Percentiles rank a stretch among this genome's conserved stretches.
These are phyloP conservation scores for Conchocele bisecta DNA, from an alignment of 2,888 invertebrate genomes.

Conservation along the genomic window DNA sequence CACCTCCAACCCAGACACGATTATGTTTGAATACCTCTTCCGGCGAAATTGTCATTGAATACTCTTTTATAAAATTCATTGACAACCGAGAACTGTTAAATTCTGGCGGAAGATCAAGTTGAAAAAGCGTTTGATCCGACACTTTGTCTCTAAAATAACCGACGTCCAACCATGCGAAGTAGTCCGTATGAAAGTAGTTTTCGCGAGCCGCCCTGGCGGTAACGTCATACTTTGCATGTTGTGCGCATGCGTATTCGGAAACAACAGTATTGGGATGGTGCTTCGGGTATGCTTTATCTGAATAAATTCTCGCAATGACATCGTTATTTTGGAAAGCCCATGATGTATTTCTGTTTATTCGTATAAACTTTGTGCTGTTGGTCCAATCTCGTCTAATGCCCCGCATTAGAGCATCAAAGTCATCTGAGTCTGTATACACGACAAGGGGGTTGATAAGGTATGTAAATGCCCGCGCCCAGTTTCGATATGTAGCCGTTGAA, in stretches of 20 bases:
- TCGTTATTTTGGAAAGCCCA: conserved; percentile 56
- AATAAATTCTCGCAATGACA: conserved; percentile 40
- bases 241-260: conserved; percentile 59
- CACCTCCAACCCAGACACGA: conserved; percentile 61
- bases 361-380: conserved; percentile 48
- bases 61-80: conserved; percentile 21
- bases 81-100: conserved; percentile 14
- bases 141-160: conserved; percentile 59
- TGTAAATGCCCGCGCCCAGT: conserved; percentile 40
- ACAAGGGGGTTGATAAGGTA: conserved; percentile 51
- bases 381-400: conserved; percentile 20
- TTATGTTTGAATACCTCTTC: conserved; percentile 49
- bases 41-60: conserved; percentile 1
- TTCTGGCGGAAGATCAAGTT: conserved; percentile 22
- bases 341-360: conserved; percentile 35
- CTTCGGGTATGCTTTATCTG: conserved; percentile 57
- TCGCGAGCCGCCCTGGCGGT: conserved; percentile 42
- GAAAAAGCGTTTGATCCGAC: conserved; percentile 28
- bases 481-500: conserved; percentile 33
- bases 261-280: conserved; percentile 64
- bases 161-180: conserved; percentile 65
- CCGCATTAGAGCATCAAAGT: conserved; percentile 26
- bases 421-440: conserved; percentile 54
- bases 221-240: conserved; percentile 62
- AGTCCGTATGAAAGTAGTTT: conserved; percentile 48